Percentiles rank a stretch among this genome's conserved stretches.
Evolutionary conservation across 2,797 vertebrate genomes (phyloP).

Genomic region (Mormyrops boulengeri): DNA sequence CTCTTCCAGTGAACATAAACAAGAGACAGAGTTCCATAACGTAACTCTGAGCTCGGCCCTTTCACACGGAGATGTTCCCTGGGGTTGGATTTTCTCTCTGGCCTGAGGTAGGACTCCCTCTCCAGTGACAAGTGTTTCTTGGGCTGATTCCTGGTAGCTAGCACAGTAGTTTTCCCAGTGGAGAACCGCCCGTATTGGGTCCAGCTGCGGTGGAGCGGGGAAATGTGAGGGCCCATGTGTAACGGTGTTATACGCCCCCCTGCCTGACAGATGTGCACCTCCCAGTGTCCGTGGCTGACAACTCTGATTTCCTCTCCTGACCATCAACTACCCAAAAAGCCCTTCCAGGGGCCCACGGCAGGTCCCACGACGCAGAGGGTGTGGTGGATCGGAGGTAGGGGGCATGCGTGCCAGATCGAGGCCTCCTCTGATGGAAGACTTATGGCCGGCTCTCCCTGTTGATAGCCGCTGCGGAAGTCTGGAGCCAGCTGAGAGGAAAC

Average conservation of each 20-base stretch:
- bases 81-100: background rate
- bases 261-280: conserved; percentile 49
- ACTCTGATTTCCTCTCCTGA: conserved; percentile 45
- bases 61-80: background rate
- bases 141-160: conserved; percentile 39
- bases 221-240: conserved; percentile 33
- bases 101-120: background rate
- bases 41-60: background rate
- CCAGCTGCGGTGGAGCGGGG: conserved; percentile 49
- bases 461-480: conserved; percentile 37
- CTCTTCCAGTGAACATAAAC: background rate
- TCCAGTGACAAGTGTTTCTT: background rate
- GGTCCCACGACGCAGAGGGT: background rate
- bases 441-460: conserved; percentile 69
- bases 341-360: background rate
- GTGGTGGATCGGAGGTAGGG: background rate
- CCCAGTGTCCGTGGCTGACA: conserved; percentile 41
- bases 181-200: conserved; percentile 40
- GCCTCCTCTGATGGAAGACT: conserved; percentile 49
- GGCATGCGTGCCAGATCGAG: background rate
- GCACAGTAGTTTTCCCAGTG: conserved; percentile 51
- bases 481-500: background rate
- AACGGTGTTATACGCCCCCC: conserved; percentile 29
- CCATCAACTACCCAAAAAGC: conserved; percentile 18
- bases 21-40: background rate